phyloP scores from a whole-genome alignment of 2,797 vertebrate species.

The Pseudocheirus occidentalis region DNA sequence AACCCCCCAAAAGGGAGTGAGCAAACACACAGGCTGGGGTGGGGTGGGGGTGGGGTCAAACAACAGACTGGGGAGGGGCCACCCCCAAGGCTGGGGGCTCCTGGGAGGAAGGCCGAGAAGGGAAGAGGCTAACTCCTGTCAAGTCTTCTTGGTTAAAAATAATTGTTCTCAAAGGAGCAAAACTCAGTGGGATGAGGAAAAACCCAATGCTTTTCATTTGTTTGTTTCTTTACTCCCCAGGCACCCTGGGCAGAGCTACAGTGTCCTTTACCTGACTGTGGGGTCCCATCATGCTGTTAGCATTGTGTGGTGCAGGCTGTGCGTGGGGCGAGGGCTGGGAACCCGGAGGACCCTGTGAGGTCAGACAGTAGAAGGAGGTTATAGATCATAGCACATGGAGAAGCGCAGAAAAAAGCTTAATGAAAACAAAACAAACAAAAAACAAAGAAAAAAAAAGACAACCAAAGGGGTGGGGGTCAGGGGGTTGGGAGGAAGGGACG shows the following conservation, averaged over 20 bases:
- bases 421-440: constrained; percentile 84
- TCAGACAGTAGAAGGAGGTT: constrained; percentile 92
- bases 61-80: constrained; percentile 59
- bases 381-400: constrained; percentile 90
- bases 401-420: constrained; percentile 87
- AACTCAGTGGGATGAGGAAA: not conserved
- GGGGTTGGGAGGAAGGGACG: constrained; percentile 44
- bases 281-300: constrained; percentile 99
- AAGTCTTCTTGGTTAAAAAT: not conserved
- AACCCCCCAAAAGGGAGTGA: constrained; percentile 66
- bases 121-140: constrained; percentile 1
- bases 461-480: constrained; percentile 68
- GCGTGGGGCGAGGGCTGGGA: constrained; percentile 99
- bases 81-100: constrained; percentile 39
- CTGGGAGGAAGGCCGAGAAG: constrained; percentile 58
- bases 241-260: constrained; percentile 71
- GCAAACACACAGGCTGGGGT: constrained; percentile 16
- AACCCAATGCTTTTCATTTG: not conserved
- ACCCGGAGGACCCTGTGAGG: constrained; percentile 96
- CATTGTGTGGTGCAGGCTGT: constrained; percentile 97
- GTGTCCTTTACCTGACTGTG: constrained; percentile 97
- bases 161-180: not conserved
- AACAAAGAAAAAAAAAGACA: not conserved
- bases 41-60: no score
- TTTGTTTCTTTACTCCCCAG: constrained; percentile 50